A percentile compares a stretch with the other conserved stretches of the same genome.
phyloP scores from a whole-genome alignment of 2,888 invertebrate genomes.

The Lamellibrachia columna region DNA sequence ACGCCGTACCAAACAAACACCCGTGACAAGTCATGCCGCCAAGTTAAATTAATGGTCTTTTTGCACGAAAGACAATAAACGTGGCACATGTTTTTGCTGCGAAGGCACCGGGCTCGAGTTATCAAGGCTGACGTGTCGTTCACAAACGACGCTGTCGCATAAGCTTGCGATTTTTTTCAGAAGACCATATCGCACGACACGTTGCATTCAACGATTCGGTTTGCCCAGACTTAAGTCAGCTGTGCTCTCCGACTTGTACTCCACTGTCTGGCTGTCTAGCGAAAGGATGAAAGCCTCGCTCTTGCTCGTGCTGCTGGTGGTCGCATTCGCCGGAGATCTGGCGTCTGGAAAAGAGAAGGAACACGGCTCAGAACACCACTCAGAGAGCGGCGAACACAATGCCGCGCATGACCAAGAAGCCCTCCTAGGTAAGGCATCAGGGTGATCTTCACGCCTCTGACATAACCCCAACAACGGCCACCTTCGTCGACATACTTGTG shows the following conservation, averaged over 20 bases:
- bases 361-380: neutral
- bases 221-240: neutral
- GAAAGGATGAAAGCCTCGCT: neutral
- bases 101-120: neutral
- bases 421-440: neutral
- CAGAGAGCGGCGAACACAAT: neutral
- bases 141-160: neutral
- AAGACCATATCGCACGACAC: neutral
- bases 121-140: neutral
- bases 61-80: constrained; percentile 5
- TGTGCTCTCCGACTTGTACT: neutral
- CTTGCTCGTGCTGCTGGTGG: neutral
- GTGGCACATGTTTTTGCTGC: neutral
- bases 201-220: neutral
- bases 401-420: neutral
- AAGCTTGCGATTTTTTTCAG: neutral
- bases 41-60: neutral
- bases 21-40: neutral
- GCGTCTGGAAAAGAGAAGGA: neutral
- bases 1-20: neutral
- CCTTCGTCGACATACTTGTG: neutral
- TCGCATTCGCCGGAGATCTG: neutral
- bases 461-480: neutral
- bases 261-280: neutral
- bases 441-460: neutral